Conservation (phyloP, 2,888 invertebrate genomes). For the Lepidonotus clava region DNA sequence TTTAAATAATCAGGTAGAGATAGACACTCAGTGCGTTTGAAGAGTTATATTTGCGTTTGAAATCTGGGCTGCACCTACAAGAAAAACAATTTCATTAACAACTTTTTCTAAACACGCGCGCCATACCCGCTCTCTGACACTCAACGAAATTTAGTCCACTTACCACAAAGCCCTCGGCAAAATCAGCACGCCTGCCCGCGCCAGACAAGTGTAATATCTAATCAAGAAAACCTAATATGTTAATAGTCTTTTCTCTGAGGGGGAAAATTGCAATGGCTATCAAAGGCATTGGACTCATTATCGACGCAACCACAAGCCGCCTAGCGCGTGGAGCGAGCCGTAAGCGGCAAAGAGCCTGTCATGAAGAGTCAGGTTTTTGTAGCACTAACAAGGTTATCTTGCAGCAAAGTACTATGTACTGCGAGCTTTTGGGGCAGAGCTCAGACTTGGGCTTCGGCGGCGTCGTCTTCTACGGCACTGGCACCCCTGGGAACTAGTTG, state of each 20-base stretch:
- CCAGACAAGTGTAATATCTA: constrained; percentile 1
- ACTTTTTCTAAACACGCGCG: too few species aligned
- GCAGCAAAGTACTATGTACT: neutral
- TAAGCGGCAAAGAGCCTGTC: neutral
- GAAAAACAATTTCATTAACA: too few species aligned
- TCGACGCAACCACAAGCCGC: neutral
- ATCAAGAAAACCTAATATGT: constrained; percentile 19
- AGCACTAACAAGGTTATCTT: neutral
- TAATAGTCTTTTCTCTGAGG: constrained; percentile 18
- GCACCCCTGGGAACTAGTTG: too few species aligned
- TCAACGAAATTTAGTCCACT: too few species aligned
- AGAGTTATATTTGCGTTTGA: neutral
- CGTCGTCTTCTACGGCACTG: neutral
- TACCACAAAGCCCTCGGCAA: neutral
- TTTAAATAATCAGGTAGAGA: too few species aligned
- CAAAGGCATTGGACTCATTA: constrained; percentile 8
- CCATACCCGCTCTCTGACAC: too few species aligned
- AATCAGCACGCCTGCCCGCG: neutral
- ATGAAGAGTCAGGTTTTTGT: neutral
- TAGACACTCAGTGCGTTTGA: neutral
- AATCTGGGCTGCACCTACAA: too few species aligned
- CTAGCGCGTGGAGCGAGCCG: neutral
- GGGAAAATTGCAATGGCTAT: constrained; percentile 22
- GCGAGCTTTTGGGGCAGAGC: neutral
- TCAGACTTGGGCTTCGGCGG: neutral